Evolutionary conservation across 2,113 vertebrate species (phyloP).

Genomic region (Rhea americana): DNA sequence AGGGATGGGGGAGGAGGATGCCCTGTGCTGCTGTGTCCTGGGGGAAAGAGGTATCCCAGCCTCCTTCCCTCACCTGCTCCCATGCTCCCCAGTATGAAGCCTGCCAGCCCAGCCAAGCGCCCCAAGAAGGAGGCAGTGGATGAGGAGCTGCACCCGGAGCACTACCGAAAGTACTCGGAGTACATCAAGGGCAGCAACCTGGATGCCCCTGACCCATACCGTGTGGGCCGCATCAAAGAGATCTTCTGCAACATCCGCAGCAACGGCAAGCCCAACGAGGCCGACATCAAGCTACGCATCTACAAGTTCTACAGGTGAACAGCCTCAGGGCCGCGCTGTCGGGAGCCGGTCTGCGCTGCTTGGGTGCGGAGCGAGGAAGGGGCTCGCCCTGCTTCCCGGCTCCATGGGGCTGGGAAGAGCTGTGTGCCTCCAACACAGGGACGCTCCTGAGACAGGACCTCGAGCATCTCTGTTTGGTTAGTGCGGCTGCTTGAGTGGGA

Average conservation of each 20-base stretch:
- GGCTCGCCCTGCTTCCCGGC: accelerated
- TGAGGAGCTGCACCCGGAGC: conserved; percentile 91
- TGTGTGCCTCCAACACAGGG: accelerated
- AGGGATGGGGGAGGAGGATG: background rate
- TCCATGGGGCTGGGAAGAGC: background rate
- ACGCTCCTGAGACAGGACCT: accelerated
- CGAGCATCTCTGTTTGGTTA: accelerated
- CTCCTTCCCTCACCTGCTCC: no score
- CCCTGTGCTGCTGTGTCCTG: no score
- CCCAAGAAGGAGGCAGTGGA: conserved; percentile 91
- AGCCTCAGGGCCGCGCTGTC: no score
- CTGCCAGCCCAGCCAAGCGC: conserved; percentile 87
- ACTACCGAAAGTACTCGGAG: conserved; percentile 94
- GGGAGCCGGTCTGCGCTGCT: no score
- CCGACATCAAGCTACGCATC: conserved; percentile 86
- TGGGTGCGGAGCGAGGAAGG: background rate
- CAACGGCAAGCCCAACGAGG: conserved; percentile 82
- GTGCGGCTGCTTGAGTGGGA: background rate
- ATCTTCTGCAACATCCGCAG: conserved; percentile 88
- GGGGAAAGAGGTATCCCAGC: no score
- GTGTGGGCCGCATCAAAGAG: conserved; percentile 89
- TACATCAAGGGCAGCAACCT: conserved; percentile 98
- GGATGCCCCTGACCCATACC: conserved; percentile 89
- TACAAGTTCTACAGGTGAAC: conserved; percentile 92
- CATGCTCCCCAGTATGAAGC: conserved; percentile 78